A percentile compares a stretch with the other conserved stretches of the same genome.
Evolutionary conservation across 2,113 vertebrate species (phyloP).

Genomic region (Silurus meridionalis): DNA sequence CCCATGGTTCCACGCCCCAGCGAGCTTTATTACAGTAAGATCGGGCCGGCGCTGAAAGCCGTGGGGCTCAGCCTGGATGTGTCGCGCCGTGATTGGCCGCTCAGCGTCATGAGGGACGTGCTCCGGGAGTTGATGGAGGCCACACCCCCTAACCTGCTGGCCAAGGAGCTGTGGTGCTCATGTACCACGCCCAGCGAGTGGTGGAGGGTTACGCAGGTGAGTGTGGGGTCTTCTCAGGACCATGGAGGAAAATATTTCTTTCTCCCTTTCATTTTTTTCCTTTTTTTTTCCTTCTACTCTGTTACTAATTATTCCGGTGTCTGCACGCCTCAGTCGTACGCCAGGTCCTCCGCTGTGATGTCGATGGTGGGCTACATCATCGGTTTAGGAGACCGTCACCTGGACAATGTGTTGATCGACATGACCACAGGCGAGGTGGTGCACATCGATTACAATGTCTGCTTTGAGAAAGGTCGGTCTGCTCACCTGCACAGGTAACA

Average conservation of each 20-base stretch:
- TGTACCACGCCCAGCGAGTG: constrained; percentile 95
- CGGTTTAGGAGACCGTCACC: constrained; percentile 94
- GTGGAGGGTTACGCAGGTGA: constrained; percentile 98
- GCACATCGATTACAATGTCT: constrained; percentile 99
- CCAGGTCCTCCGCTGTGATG: constrained; percentile 97
- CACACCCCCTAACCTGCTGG: constrained; percentile 92
- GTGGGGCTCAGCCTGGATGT: constrained; percentile 92
- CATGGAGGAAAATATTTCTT: background rate
- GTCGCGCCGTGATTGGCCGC: constrained; percentile 93
- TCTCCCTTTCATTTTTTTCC: background rate
- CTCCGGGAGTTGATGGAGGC: constrained; percentile 94
- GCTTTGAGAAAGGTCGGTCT: constrained; percentile 95
- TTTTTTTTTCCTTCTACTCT: too few species aligned
- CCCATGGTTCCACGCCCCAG: constrained; percentile 94
- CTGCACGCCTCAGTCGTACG: constrained; percentile 79
- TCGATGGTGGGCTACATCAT: constrained; percentile 99
- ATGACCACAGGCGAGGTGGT: constrained; percentile 99
- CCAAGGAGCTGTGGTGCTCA: constrained; percentile 97
- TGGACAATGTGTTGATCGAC: constrained; percentile 98
- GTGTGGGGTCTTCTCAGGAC: background rate
- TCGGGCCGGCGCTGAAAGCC: constrained; percentile 90
- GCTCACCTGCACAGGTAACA: background rate
- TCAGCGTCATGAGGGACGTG: constrained; percentile 93
- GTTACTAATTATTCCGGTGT: background rate
- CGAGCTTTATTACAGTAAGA: constrained; percentile 97